phyloP scores from a whole-genome alignment of 2,797 vertebrate species.

The Australoheros facetus region DNA sequence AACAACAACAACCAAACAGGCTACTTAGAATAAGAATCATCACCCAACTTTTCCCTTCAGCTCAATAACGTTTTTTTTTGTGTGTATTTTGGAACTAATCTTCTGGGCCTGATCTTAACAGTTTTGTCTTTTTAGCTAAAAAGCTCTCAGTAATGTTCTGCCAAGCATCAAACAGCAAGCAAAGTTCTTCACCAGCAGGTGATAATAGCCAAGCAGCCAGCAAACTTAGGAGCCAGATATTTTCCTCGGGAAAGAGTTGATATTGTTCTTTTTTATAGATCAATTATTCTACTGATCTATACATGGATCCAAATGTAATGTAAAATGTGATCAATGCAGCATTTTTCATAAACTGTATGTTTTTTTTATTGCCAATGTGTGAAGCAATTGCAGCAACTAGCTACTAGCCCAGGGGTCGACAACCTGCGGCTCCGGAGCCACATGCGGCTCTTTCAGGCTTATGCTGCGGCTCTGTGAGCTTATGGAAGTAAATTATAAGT shows the following conservation, averaged over 20 bases:
- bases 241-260: background rate
- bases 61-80: background rate
- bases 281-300: accelerated
- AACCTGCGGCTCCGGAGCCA: no score
- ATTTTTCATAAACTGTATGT: background rate
- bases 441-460: no score
- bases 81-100: background rate
- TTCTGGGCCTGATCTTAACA: background rate
- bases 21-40: accelerated
- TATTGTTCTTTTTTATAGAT: background rate
- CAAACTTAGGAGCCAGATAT: background rate
- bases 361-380: background rate
- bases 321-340: background rate
- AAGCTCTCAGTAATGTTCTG: background rate
- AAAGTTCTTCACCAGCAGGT: background rate
- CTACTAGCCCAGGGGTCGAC: background rate
- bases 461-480: no score
- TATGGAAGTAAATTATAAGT: no score
- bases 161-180: background rate
- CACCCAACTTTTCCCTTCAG: no score
- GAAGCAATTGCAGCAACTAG: background rate
- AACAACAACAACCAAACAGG: background rate
- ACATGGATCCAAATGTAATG: background rate
- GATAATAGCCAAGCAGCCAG: background rate
- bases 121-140: background rate